Conservation (phyloP, 2,888 invertebrate genomes). For the Piscicola geometra region DNA sequence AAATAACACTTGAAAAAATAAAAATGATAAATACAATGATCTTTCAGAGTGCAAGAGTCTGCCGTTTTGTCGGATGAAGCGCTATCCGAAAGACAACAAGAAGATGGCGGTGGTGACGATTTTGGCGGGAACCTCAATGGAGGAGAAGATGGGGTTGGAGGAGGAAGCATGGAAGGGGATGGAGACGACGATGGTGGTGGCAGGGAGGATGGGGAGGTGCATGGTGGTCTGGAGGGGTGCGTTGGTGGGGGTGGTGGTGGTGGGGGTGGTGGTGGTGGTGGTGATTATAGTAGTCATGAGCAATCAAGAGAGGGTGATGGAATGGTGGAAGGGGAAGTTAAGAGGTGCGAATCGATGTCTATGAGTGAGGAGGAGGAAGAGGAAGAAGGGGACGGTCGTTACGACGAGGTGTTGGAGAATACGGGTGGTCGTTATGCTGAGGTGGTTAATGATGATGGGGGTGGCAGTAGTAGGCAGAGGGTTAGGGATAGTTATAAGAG, state of each 20-base stretch:
- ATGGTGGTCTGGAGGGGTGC: neutral
- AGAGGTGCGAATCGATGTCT: neutral
- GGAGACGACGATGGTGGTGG: neutral
- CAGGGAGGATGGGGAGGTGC: neutral
- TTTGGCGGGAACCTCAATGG: neutral
- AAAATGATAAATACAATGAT: too few species aligned
- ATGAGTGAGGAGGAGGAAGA: slow-evolving; percentile 3
- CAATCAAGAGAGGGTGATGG: neutral
- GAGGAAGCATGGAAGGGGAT: neutral
- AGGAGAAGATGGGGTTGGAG: neutral
- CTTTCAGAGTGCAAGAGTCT: too few species aligned
- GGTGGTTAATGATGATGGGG: neutral
- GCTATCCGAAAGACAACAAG: too few species aligned
- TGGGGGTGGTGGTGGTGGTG: neutral
- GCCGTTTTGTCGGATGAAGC: too few species aligned
- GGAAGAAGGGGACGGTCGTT: neutral
- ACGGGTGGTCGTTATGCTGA: neutral
- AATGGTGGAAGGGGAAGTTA: neutral
- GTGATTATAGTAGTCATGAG: neutral
- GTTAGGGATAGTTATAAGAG: neutral
- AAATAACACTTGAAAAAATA: too few species aligned
- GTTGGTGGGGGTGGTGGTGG: neutral
- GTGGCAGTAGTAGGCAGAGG: neutral
- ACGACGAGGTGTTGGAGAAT: neutral
- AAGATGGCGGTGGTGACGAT: neutral